These are phyloP conservation scores for Phalacrocorax carbo DNA, from an alignment of 2,113 vertebrate species.

Conservation along the genomic window DNA sequence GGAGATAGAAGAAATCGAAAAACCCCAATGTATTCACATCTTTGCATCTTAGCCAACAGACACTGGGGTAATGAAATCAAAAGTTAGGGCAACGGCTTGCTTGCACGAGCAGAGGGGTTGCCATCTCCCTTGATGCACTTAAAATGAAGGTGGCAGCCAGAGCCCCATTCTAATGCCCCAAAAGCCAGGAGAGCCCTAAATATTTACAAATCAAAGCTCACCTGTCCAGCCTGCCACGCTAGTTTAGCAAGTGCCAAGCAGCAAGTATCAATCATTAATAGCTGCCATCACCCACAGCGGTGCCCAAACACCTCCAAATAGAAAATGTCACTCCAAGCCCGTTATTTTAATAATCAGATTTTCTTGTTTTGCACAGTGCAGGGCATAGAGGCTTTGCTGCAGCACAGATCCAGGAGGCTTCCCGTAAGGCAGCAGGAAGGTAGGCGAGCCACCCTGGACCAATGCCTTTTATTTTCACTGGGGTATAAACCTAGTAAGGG, in stretches of 20 bases:
- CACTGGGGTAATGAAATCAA: background rate
- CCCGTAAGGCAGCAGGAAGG: slow-evolving; percentile 22
- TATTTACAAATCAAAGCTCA: background rate
- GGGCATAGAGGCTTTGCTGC: background rate
- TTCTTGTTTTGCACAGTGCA: background rate
- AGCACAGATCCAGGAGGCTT: background rate
- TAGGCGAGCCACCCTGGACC: slow-evolving; percentile 39
- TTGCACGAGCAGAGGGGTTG: accelerated
- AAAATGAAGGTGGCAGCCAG: background rate
- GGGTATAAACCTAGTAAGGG: slow-evolving; percentile 68
- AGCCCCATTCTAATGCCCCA: background rate
- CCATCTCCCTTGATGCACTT: background rate
- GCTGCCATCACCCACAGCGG: background rate
- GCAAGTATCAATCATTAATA: background rate
- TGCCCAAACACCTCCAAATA: background rate
- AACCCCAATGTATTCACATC: background rate
- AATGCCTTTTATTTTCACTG: slow-evolving; percentile 65
- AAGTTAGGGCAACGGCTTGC: background rate
- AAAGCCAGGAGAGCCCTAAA: background rate
- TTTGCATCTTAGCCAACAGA: background rate
- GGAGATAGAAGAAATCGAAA: background rate
- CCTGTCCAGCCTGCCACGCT: background rate
- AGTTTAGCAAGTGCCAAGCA: background rate
- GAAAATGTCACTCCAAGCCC: background rate
- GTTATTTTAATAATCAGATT: slow-evolving; percentile 12